Conservation (phyloP, 1,140 invertebrate genomes). For the Trachymyrmex septentrionalis region DNA sequence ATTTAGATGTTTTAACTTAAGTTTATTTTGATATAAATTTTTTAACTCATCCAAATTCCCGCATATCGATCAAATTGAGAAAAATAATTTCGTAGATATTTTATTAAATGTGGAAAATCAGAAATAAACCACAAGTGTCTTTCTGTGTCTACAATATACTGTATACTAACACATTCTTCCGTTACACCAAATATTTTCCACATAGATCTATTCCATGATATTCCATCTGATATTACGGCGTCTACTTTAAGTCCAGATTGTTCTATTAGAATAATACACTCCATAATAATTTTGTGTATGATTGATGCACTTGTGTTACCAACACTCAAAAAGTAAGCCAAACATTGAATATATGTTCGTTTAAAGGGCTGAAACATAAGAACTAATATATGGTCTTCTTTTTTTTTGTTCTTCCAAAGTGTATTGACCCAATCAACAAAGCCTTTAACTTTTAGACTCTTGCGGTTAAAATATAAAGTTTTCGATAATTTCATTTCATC, state of each 20-base stretch:
- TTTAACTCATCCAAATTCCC: constrained; percentile 6
- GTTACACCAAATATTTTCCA: constrained; percentile 8
- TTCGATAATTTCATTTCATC: constrained; percentile 36
- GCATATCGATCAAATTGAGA: constrained; percentile 20
- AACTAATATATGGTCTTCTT: constrained; percentile 1
- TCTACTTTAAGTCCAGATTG: neutral
- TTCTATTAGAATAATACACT: constrained; percentile 3
- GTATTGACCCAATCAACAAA: constrained; percentile 30
- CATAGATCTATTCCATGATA: constrained; percentile 18
- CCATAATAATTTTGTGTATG: constrained; percentile 27
- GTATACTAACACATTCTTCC: constrained; percentile 21
- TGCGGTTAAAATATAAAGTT: constrained; percentile 25
- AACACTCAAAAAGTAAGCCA: neutral
- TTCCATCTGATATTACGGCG: constrained; percentile 1
- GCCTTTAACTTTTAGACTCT: neutral
- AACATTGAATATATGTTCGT: constrained; percentile 27
- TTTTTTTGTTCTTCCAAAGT: constrained; percentile 28
- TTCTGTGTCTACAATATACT: neutral
- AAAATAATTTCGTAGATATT: constrained; percentile 14
- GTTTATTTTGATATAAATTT: neutral
- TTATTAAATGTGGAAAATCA: constrained; percentile 28
- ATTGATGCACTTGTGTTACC: neutral
- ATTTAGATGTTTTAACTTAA: neutral
- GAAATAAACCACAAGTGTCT: constrained; percentile 14
- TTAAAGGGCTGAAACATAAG: constrained; percentile 15